Conservation (phyloP, 2,113 vertebrate species). For the Tenrec ecaudatus region DNA sequence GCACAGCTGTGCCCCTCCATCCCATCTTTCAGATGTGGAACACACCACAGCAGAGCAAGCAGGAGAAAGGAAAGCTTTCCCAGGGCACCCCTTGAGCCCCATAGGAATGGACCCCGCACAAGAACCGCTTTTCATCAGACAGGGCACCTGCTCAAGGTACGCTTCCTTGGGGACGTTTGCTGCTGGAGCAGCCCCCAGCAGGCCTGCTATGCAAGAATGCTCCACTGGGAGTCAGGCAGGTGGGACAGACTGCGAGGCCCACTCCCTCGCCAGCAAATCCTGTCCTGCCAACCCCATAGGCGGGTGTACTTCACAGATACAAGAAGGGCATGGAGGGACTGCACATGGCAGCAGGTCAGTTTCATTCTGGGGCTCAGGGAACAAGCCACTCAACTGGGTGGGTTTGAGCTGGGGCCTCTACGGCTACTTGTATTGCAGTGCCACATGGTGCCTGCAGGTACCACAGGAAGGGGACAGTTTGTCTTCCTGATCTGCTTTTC, state of each 20-base stretch:
- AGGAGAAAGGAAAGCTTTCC: not conserved
- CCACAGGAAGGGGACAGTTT: not conserved
- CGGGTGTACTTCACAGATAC: not conserved
- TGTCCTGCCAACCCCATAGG: not conserved
- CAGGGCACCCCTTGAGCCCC: not conserved
- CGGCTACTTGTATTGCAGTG: not conserved
- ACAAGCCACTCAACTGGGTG: not conserved
- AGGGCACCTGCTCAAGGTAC: too few relatives aligned
- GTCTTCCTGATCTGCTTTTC: not conserved
- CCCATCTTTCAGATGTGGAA: not conserved
- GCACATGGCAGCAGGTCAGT: not conserved
- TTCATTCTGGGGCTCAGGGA: not conserved
- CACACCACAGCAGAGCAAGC: not conserved
- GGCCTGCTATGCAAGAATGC: not conserved
- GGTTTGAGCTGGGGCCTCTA: not conserved
- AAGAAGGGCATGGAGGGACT: not conserved
- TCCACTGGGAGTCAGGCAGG: not conserved
- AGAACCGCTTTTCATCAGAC: not conserved
- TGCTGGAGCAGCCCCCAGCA: not conserved
- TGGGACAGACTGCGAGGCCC: too few relatives aligned
- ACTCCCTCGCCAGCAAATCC: too few relatives aligned
- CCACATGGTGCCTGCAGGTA: not conserved
- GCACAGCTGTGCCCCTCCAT: rapidly evolving
- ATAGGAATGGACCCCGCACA: not conserved
- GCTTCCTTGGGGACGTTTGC: too few relatives aligned